Evolutionary conservation across 2,113 vertebrate genomes (phyloP), one percentile per base, ranked within the genome.

Genomic region (Neogobius melanostomus): DNA sequence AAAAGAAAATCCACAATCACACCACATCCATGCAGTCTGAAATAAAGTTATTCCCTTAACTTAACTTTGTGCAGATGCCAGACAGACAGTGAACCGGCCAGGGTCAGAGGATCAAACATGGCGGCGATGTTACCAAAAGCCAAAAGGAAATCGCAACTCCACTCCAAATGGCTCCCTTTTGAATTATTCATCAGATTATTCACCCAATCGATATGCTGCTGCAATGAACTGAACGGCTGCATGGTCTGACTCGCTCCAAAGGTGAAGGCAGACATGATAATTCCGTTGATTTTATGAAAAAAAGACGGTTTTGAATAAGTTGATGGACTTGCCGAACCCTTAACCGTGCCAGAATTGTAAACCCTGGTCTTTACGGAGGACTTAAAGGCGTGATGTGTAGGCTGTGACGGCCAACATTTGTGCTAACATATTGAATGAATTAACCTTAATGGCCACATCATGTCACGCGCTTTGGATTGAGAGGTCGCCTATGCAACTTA

Each of bases 131-230:
- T 53, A 53, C 54, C 3, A 15, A 36, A 36, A 44, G 57, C 59
- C 59, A 61, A 61, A 45, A 44, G 59, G 43, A 61, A n/a, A 44
- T 51, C 11, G 5, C 11, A 51, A 36, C 28, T 36, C 28, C 28
- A 44, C 42, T 61, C 12, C 7, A 61, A 45, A 61, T 16, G 14
- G 59, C 59, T 45, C 14, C 14, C 59, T 43, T 61, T 61, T 61
- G 59, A 61, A 61, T 61, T 9, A 61, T 61, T 61, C 59, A 61
- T 61, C 44, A 8, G 7, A 43, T 45, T 45, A 10, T 61, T 45
- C 15, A 61, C 42, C 28, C 42, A 61, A 61, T 61, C 59, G 44
- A 61, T 51, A 51, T 61, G 59, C 11, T 14, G 0, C 54, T 28
- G 54, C 59, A 3, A 12, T 61, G 36, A 17, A 28, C 54, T 42